These are phyloP conservation scores for Petroica traversi DNA, from an alignment of 2,113 vertebrate species.

Conservation along the genomic window DNA sequence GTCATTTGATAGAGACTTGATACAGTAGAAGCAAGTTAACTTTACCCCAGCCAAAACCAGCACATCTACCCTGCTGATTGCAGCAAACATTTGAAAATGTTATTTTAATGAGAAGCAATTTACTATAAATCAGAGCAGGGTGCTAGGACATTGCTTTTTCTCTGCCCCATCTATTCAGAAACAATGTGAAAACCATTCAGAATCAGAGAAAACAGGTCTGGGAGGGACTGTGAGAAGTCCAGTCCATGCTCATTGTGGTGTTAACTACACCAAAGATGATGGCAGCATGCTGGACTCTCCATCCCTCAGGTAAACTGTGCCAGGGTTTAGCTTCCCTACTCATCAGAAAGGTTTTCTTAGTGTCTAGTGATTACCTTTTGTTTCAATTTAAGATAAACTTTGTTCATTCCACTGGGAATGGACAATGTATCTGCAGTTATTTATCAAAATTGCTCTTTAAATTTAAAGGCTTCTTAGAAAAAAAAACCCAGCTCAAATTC, in stretches of 20 bases:
- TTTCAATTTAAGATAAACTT: not conserved
- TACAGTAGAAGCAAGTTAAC: not conserved
- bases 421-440: not conserved
- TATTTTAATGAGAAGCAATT: not conserved
- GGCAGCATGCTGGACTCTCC: not conserved
- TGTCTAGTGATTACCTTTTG: not conserved
- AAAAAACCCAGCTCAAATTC: rapidly evolving
- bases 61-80: not conserved
- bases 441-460: not conserved
- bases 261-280: not conserved
- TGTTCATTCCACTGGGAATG: not conserved
- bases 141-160: not conserved
- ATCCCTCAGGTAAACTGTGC: not conserved
- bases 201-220: not conserved
- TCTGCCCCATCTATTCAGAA: not conserved
- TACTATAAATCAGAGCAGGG: not conserved
- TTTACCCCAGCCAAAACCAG: not conserved
- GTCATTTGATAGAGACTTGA: not conserved
- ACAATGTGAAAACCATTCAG: not conserved
- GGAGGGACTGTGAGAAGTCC: not conserved
- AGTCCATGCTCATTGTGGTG: not conserved
- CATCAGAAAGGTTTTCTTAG: not conserved
- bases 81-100: not conserved
- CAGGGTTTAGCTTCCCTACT: not conserved
- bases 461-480: not conserved